phyloP scores from a whole-genome alignment of 2,888 invertebrate species.

The Parthenolecanium corni region DNA sequence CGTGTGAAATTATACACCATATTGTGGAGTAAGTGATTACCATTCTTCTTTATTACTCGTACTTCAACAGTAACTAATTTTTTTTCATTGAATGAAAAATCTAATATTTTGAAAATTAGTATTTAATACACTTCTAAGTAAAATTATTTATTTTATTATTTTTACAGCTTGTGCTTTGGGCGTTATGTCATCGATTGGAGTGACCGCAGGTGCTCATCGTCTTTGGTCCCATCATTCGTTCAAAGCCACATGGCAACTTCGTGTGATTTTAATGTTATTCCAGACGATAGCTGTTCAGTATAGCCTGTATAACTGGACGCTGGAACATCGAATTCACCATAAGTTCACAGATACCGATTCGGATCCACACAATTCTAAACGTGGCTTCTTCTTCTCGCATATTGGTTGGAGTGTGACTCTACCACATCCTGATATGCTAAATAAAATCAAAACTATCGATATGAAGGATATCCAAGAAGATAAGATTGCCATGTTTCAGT shows the following conservation, averaged over 20 bases:
- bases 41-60: no score
- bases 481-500: constrained; percentile 71
- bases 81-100: neutral
- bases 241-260: constrained; percentile 31
- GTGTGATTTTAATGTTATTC: constrained; percentile 30
- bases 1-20: constrained; percentile 30
- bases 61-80: neutral
- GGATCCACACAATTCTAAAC: constrained; percentile 41
- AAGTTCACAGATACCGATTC: constrained; percentile 42
- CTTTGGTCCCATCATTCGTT: constrained; percentile 33
- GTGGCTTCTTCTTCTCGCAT: constrained; percentile 47
- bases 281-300: constrained; percentile 32
- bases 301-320: constrained; percentile 36
- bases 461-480: constrained; percentile 69
- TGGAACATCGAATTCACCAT: constrained; percentile 41
- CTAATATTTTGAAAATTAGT: no score
- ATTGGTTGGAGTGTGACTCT: constrained; percentile 43
- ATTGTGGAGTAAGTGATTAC: constrained; percentile 30
- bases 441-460: constrained; percentile 73
- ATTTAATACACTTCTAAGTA: no score
- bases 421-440: constrained; percentile 40
- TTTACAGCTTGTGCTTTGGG: constrained; percentile 28
- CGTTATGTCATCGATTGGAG: constrained; percentile 31
- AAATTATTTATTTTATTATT: no score
- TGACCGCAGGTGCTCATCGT: constrained; percentile 32